phyloP scores from a whole-genome alignment of 2,113 vertebrate genomes.

The Arenaria interpres region DNA sequence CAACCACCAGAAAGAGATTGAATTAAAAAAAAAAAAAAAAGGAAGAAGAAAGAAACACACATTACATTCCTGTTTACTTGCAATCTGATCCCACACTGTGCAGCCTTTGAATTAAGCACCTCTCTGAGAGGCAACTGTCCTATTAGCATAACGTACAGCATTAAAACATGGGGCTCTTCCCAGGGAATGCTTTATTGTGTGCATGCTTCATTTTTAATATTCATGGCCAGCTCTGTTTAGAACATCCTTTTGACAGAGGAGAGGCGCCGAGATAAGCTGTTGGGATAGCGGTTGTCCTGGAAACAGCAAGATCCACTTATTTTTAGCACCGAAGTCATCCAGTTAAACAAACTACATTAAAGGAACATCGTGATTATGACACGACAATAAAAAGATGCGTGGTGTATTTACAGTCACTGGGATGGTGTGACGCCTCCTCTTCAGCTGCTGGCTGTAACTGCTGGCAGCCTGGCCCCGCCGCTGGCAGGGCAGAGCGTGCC shows the following conservation, averaged over 20 bases:
- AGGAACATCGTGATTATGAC: not conserved
- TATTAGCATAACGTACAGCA: slow-evolving; percentile 23
- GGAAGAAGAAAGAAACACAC: not conserved
- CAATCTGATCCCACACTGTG: slow-evolving; percentile 14
- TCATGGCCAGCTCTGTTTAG: slow-evolving; percentile 42
- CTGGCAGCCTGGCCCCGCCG: not conserved
- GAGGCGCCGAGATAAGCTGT: slow-evolving; percentile 33
- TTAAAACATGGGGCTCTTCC: slow-evolving; percentile 20
- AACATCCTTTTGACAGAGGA: slow-evolving; percentile 40
- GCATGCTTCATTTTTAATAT: slow-evolving; percentile 44
- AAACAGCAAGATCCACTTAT: slow-evolving; percentile 57
- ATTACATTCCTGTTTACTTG: not conserved
- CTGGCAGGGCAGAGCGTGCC: not conserved
- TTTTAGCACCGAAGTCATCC: slow-evolving; percentile 48
- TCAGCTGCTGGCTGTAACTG: not conserved
- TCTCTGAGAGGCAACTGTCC: slow-evolving; percentile 22
- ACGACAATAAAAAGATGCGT: not conserved
- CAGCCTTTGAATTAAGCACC: slow-evolving; percentile 22
- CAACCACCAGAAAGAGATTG: not conserved
- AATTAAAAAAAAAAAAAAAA: not conserved
- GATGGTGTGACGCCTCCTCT: not conserved
- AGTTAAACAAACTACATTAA: slow-evolving; percentile 45
- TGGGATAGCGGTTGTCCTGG: slow-evolving; percentile 44
- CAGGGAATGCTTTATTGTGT: slow-evolving; percentile 37
- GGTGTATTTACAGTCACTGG: not conserved